Base-by-base conservation (phyloP, 2,797 vertebrate species). In the Chelon auratus region DNA sequence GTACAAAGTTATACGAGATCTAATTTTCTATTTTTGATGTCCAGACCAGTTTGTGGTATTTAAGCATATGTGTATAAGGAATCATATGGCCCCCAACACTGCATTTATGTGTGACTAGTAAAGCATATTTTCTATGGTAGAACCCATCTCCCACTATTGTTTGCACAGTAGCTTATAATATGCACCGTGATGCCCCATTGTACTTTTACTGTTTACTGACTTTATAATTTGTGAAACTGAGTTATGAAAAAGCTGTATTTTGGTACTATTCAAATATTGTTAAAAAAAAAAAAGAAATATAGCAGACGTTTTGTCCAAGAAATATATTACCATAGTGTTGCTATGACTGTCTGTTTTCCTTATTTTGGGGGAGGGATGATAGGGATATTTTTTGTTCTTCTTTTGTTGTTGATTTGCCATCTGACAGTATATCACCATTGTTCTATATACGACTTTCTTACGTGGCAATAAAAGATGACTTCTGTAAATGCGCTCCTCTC, bases 371-470 rank as follows among this genome's bases (percentile, higher is more conserved):
- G 42, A 92, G 93, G 87, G 72, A 53, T 94, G 94, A 87, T 73
- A 62, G 77, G 71, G 78, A 81, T 81, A 72, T 85, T 87, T 87
- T 90, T 96, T 94, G 93, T 93, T 90, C 74, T 78, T 86, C 70
- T 86, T 91, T 83, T 81, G 85, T 93, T 96, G 95, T 95, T 97
- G 93, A 94, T 97, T 97, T 97, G 95, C 95, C 96, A 96, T 96
- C 93, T 81, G 86, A 92, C 84, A 84, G 86, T 91, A 95, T 96
- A 96, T 97, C 95, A 95, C 95, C 95, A 96, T 95, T 97, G 96
- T 96, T 97, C 96, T 97, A 96, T 94, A 95, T 96, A 96, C 94
- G 85, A 96, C 95, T 99, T 97, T 98, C 97, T 98, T 97, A 98
- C 96, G 95, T 97, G 96, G 96, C 96, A 98, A 97, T 98, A 98